Percentiles rank a stretch among this genome's conserved stretches.
phyloP scores from a whole-genome alignment of 1,140 invertebrate species.

The Magallana ariakensis region DNA sequence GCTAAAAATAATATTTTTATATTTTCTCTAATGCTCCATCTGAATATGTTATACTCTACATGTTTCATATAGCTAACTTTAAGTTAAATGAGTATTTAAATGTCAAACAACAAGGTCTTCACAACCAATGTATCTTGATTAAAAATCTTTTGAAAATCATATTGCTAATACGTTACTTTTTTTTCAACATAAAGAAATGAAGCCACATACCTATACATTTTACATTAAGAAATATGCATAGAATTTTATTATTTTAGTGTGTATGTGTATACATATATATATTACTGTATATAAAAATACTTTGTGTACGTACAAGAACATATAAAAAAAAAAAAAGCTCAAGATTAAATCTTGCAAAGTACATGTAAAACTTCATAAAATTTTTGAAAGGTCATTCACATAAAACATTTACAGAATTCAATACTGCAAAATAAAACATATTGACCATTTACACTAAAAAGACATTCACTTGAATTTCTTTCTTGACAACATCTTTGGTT shows the following conservation, averaged over 20 bases:
- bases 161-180: neutral
- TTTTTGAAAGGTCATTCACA: neutral
- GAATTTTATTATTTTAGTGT: neutral
- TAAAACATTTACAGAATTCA: neutral
- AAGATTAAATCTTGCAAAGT: constrained; percentile 14
- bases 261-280: neutral
- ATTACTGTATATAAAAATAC: constrained; percentile 30
- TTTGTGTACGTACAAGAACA: constrained; percentile 23
- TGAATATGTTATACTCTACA: no score
- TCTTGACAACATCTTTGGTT: neutral
- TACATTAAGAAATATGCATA: neutral
- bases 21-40: no score
- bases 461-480: neutral
- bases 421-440: neutral
- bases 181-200: neutral
- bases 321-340: neutral
- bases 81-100: neutral
- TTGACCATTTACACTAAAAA: neutral
- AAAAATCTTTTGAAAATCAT: no score
- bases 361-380: constrained; percentile 21
- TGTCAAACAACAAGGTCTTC: neutral
- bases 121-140: neutral
- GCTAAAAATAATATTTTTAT: no score
- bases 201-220: neutral
- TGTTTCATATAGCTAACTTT: no score